phyloP scores from a whole-genome alignment of 2,797 vertebrate species.

The Eidolon dupreanum region DNA sequence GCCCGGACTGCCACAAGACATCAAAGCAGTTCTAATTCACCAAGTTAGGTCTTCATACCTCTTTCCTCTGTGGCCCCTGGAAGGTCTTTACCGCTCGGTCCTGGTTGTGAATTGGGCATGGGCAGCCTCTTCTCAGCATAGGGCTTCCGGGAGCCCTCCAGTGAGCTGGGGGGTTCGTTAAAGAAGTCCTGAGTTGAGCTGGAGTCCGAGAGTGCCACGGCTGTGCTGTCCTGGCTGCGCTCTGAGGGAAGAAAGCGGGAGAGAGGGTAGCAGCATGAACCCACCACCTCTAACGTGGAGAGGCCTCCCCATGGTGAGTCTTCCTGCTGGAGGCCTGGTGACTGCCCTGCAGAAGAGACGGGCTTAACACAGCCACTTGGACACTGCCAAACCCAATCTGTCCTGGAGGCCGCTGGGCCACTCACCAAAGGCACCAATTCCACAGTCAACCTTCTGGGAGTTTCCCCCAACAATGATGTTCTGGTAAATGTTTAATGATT shows the following conservation, averaged over 20 bases:
- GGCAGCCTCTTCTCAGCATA: conserved; percentile 87
- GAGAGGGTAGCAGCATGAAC: conserved; percentile 62
- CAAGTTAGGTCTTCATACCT: conserved; percentile 83
- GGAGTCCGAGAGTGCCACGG: conserved; percentile 96
- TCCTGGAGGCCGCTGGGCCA: background rate
- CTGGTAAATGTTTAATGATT: background rate
- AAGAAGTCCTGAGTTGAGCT: conserved; percentile 98
- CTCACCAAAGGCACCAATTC: conserved; percentile 22
- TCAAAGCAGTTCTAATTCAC: background rate
- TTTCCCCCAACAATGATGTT: background rate
- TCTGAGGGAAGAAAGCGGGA: conserved; percentile 86
- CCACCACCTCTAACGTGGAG: background rate
- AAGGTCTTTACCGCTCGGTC: conserved; percentile 87
- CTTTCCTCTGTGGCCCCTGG: conserved; percentile 88
- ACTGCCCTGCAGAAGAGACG: background rate
- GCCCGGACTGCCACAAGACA: background rate
- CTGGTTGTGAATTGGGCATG: conserved; percentile 84
- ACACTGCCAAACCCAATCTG: background rate
- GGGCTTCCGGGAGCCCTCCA: conserved; percentile 93
- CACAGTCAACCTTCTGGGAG: background rate
- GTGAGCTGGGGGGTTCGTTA: conserved; percentile 92
- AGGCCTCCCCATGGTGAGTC: background rate
- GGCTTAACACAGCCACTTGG: background rate
- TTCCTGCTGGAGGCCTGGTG: background rate
- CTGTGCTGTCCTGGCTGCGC: conserved; percentile 97